Percentiles rank a stretch among this genome's conserved stretches.
phyloP scores from a whole-genome alignment of 2,797 vertebrate species.

The Lacerta agilis region DNA sequence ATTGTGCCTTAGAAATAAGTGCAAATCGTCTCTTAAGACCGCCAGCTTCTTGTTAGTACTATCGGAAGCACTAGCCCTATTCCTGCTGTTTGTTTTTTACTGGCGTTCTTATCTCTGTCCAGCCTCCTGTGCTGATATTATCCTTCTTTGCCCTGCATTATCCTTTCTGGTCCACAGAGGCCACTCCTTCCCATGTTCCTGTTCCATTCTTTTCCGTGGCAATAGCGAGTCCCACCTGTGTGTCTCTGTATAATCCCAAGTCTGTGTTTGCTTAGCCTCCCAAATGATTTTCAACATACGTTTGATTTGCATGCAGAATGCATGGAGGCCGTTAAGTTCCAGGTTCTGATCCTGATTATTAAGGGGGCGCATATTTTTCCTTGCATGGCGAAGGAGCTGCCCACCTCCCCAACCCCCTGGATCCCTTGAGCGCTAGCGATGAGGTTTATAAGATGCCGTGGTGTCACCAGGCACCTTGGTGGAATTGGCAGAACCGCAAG shows the following conservation, averaged over 20 bases:
- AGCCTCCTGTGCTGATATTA: neutral
- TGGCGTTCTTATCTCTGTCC: slow-evolving; percentile 38
- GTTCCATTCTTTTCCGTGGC: slow-evolving; percentile 28
- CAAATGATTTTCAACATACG: slow-evolving; percentile 8
- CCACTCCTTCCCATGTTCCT: slow-evolving; percentile 20
- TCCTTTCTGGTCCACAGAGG: neutral
- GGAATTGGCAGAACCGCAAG: neutral
- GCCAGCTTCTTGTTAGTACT: neutral
- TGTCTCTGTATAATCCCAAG: neutral
- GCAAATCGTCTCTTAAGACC: no score
- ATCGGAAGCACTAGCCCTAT: neutral
- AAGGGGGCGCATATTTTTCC: neutral
- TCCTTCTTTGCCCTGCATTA: neutral
- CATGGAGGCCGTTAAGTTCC: neutral
- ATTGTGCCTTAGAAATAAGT: neutral
- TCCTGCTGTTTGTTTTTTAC: slow-evolving; percentile 60
- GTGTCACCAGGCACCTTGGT: neutral
- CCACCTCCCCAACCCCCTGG: neutral
- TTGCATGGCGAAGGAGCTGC: neutral
- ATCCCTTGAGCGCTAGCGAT: no score
- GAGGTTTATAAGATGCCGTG: neutral
- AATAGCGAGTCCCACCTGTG: neutral
- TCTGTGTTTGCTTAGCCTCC: slow-evolving; percentile 18
- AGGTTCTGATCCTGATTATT: neutral
- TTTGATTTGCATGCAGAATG: slow-evolving; percentile 44